These are phyloP conservation scores for Platycercus adscitus DNA, from an alignment of 2,113 vertebrate species.

Conservation along the genomic window DNA sequence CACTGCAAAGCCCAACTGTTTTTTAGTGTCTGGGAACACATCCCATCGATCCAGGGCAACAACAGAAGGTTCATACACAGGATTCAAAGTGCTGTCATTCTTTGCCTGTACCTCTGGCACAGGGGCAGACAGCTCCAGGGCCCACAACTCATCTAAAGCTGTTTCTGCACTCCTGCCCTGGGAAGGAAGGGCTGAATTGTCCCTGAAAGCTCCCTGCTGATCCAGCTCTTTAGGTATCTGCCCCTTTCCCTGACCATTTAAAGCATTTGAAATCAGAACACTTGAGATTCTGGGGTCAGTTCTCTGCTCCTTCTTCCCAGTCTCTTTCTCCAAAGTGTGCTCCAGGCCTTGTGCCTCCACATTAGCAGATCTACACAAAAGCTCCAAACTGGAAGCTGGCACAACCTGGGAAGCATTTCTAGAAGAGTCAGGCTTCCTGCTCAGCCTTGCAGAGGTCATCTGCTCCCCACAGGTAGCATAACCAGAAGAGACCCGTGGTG, in stretches of 20 bases:
- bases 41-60: constrained; percentile 73
- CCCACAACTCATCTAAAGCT: constrained; percentile 3
- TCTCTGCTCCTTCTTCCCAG: constrained; percentile 43
- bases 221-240: neutral
- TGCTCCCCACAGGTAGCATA: neutral
- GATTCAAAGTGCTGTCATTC: neutral
- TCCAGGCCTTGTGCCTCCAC: constrained; percentile 12
- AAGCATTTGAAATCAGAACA: constrained; percentile 24
- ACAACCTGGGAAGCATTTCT: constrained; percentile 60
- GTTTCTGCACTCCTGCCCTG: neutral
- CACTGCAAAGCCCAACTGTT: neutral
- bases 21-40: constrained; percentile 78
- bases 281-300: neutral
- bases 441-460: neutral
- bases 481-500: constrained; percentile 17
- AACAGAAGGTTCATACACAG: constrained; percentile 56
- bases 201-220: neutral
- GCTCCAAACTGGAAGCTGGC: constrained; percentile 50
- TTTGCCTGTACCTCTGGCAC: neutral
- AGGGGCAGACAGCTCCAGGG: neutral
- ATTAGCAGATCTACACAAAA: constrained; percentile 54
- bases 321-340: constrained; percentile 5
- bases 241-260: neutral
- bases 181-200: neutral
- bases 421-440: constrained; percentile 43